These are phyloP conservation scores for Eudemis profundana DNA, from an alignment of 2,888 invertebrate species.

Conservation along the genomic window DNA sequence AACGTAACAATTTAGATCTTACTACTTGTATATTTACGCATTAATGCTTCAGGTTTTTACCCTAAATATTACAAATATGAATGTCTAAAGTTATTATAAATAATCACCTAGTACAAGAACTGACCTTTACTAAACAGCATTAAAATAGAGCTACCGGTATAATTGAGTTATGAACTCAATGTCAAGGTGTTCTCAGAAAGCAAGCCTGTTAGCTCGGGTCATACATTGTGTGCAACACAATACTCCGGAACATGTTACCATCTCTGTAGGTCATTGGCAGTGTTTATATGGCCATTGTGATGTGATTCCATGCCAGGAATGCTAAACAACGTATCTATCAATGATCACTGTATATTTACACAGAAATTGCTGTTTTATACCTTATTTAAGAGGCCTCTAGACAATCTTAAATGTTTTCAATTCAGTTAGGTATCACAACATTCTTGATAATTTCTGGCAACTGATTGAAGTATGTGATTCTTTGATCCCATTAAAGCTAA, in stretches of 20 bases:
- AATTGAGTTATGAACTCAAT: slow-evolving; percentile 40
- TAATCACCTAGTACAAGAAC: not conserved
- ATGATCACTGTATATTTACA: no score
- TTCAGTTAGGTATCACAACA: no score
- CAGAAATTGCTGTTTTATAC: no score
- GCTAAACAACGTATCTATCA: no score
- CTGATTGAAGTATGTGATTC: no score
- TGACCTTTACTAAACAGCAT: slow-evolving; percentile 24
- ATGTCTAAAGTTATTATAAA: not conserved
- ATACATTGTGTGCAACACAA: slow-evolving; percentile 13
- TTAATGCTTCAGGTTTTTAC: not conserved
- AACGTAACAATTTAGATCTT: not conserved
- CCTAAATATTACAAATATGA: not conserved
- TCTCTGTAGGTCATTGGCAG: not conserved
- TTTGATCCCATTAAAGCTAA: no score
- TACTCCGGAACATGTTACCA: not conserved
- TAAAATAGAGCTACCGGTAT: not conserved
- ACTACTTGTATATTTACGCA: not conserved
- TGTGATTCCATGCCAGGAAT: not conserved
- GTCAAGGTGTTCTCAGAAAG: slow-evolving; percentile 33
- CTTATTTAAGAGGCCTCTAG: no score
- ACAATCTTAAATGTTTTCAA: no score
- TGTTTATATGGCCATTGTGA: not conserved
- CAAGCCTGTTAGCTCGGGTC: slow-evolving; percentile 29
- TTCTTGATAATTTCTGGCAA: no score